phyloP scores from a whole-genome alignment of 1,140 invertebrate genomes.

The Acromyrmex heyeri region DNA sequence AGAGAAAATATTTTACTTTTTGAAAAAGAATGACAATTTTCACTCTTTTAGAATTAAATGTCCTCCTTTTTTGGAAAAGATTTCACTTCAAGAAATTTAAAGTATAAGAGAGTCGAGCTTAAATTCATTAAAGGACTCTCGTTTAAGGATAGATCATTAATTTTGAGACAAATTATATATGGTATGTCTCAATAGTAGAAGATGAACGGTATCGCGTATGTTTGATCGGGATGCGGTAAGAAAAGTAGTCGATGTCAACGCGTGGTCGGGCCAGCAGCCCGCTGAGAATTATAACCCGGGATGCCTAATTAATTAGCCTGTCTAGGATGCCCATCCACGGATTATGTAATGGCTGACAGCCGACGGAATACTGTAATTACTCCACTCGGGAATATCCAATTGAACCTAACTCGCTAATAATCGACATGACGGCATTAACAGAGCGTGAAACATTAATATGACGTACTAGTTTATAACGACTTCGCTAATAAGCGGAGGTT shows the following conservation, averaged over 20 bases:
- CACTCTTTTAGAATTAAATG: too few relatives aligned
- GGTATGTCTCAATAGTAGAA: not conserved
- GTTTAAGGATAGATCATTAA: not conserved
- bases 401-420: slow-evolving; percentile 79
- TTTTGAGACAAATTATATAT: not conserved
- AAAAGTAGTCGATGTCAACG: slow-evolving; percentile 65
- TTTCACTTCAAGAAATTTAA: too few relatives aligned
- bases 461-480: slow-evolving; percentile 68
- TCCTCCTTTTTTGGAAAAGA: too few relatives aligned
- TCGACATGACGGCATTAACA: slow-evolving; percentile 79
- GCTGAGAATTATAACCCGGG: slow-evolving; percentile 53
- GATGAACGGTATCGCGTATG: not conserved
- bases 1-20: too few relatives aligned
- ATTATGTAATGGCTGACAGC: slow-evolving; percentile 74
- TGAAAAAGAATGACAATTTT: too few relatives aligned
- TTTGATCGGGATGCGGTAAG: slow-evolving; percentile 17
- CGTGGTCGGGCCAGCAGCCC: slow-evolving; percentile 27
- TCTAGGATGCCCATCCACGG: slow-evolving; percentile 58
- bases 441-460: slow-evolving; percentile 77
- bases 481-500: slow-evolving; percentile 22
- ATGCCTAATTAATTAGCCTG: slow-evolving; percentile 71
- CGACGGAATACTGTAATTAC: slow-evolving; percentile 76
- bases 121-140: not conserved
- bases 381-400: slow-evolving; percentile 79
- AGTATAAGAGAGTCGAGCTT: not conserved